These are phyloP conservation scores for Sinocyclocheilus rhinocerous DNA, from an alignment of 2,113 vertebrate genomes.

Conservation along the genomic window DNA sequence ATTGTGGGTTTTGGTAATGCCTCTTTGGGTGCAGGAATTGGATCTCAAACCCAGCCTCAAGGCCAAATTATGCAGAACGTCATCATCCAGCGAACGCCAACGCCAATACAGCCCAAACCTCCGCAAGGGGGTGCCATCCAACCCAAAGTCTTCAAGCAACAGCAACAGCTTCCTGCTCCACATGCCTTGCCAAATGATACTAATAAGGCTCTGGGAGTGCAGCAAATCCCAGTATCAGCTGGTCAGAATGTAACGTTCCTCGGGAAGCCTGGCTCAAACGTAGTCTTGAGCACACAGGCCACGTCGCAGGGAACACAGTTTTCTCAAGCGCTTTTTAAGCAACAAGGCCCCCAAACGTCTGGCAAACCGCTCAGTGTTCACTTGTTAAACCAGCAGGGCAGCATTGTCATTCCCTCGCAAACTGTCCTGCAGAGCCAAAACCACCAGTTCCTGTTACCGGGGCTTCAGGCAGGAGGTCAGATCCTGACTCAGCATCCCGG, in stretches of 20 bases:
- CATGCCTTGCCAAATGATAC: conserved; percentile 85
- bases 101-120: conserved; percentile 95
- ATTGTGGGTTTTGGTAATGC: conserved; percentile 74
- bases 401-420: conserved; percentile 93
- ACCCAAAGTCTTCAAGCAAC: conserved; percentile 85
- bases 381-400: conserved; percentile 89
- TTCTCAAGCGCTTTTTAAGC: conserved; percentile 83
- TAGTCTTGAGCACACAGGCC: conserved; percentile 84
- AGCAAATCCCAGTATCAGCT: conserved; percentile 80
- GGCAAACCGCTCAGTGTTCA: conserved; percentile 93
- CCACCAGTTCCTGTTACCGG: conserved; percentile 90
- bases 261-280: conserved; percentile 85
- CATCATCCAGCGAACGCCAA: conserved; percentile 93
- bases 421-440: conserved; percentile 87
- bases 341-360: conserved; percentile 76
- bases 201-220: conserved; percentile 78
- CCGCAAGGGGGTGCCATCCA: conserved; percentile 83
- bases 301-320: conserved; percentile 78
- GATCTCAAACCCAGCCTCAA: conserved; percentile 68
- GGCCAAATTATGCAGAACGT: conserved; percentile 89
- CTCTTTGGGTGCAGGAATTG: conserved; percentile 69
- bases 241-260: conserved; percentile 91
- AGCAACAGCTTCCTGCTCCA: conserved; percentile 69
- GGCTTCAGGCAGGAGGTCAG: conserved; percentile 86
- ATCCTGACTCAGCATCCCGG: conserved; percentile 85